phyloP scores from a whole-genome alignment of 2,797 vertebrate genomes.

The Neosilurus hyrtlii region DNA sequence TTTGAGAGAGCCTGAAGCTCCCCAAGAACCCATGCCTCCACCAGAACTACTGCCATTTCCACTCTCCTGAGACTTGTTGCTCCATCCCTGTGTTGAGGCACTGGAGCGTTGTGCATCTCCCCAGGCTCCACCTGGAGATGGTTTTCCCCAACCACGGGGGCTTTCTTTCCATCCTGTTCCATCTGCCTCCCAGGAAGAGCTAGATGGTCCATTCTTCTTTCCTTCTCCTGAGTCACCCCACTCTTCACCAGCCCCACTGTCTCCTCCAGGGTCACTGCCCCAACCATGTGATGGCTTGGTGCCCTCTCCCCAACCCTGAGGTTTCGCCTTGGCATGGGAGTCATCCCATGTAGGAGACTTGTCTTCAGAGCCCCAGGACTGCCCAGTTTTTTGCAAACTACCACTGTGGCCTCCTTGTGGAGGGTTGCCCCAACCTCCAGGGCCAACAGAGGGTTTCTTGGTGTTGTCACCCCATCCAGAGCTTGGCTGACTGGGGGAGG shows the following conservation, averaged over 20 bases:
- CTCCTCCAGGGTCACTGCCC: slow-evolving; percentile 83
- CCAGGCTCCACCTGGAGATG: slow-evolving; percentile 77
- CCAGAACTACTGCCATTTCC: slow-evolving; percentile 72
- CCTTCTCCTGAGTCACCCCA: slow-evolving; percentile 83
- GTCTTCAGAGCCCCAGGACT: slow-evolving; percentile 90
- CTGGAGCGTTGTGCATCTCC: slow-evolving; percentile 78
- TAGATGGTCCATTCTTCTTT: slow-evolving; percentile 84
- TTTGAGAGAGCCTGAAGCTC: slow-evolving; percentile 87
- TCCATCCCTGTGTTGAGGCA: slow-evolving; percentile 83
- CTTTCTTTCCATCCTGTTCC: slow-evolving; percentile 83
- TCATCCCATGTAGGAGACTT: slow-evolving; percentile 86
- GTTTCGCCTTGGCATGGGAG: slow-evolving; percentile 79
- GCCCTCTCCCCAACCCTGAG: slow-evolving; percentile 88
- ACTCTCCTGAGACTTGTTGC: slow-evolving; percentile 82
- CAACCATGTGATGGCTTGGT: slow-evolving; percentile 86
- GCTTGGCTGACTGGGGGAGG: slow-evolving; percentile 71
- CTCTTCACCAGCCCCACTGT: slow-evolving; percentile 70
- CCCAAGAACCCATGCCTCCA: slow-evolving; percentile 85
- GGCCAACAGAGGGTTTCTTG: slow-evolving; percentile 82
- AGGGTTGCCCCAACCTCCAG: slow-evolving; percentile 87
- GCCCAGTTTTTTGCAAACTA: slow-evolving; percentile 77
- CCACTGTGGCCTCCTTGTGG: slow-evolving; percentile 78
- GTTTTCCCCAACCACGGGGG: slow-evolving; percentile 70
- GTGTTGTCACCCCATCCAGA: slow-evolving; percentile 87
- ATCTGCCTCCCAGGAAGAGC: slow-evolving; percentile 85